Evolutionary conservation across 2,888 invertebrate genomes (phyloP).

Genomic region (Polyploca ridens): DNA sequence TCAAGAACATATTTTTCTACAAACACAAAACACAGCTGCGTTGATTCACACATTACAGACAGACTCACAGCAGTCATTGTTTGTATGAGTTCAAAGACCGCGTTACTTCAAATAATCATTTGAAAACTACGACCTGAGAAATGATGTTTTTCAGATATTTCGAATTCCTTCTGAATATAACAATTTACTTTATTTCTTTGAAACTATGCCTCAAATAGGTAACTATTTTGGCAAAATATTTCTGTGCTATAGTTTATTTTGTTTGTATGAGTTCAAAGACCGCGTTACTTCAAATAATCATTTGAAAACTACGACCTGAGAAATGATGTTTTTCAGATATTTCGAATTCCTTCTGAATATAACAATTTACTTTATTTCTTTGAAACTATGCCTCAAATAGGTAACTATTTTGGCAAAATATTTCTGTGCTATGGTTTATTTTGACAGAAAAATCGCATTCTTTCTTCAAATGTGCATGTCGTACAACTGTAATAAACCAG

Average conservation of each 20-base stretch:
- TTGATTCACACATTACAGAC: constrained; percentile 2
- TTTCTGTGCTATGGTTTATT: too few species aligned
- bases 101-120: constrained; percentile 10
- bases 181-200: background rate
- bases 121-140: constrained; percentile 1
- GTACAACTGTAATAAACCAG: too few species aligned
- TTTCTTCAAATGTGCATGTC: too few species aligned
- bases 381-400: background rate
- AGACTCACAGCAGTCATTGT: constrained; percentile 17
- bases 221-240: too few species aligned
- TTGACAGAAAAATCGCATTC: too few species aligned
- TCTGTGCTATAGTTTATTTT: too few species aligned
- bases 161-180: background rate
- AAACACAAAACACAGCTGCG: background rate
- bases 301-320: constrained; percentile 3
- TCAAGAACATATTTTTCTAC: constrained; percentile 6
- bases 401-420: too few species aligned
- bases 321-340: background rate
- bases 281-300: constrained; percentile 11
- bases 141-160: background rate
- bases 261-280: constrained; percentile 20
- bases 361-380: background rate
- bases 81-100: constrained; percentile 19
- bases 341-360: background rate
- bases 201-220: background rate